A percentile compares a stretch with the other conserved stretches of the same genome.
These are phyloP conservation scores for Gouania willdenowi DNA, from an alignment of 2,797 vertebrate species.

Conservation along the genomic window DNA sequence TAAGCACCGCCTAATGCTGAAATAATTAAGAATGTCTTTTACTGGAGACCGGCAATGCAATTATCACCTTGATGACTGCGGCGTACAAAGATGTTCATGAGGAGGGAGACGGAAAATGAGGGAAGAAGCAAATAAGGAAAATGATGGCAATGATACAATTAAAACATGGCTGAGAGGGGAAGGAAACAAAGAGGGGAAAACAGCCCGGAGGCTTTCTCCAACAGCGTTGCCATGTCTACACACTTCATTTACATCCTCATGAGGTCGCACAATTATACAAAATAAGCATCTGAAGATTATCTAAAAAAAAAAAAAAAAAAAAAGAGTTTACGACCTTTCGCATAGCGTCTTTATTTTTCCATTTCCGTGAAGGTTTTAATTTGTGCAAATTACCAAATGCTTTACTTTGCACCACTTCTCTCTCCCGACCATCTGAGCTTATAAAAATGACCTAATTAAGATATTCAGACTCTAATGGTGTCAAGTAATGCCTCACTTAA, in stretches of 20 bases:
- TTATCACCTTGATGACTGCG: constrained; percentile 71
- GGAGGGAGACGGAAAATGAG: constrained; percentile 39
- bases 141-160: constrained; percentile 62
- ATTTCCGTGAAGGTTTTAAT: no score
- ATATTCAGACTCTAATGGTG: no score
- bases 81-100: constrained; percentile 64
- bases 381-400: background rate
- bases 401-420: background rate
- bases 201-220: constrained; percentile 59
- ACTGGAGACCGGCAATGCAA: constrained; percentile 68
- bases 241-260: constrained; percentile 65
- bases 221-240: constrained; percentile 62
- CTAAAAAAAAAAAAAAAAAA: no score
- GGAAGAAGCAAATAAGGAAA: constrained; percentile 60
- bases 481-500: constrained; percentile 14
- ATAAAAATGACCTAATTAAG: no score
- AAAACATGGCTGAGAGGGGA: constrained; percentile 57
- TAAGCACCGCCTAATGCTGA: constrained; percentile 69
- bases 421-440: no score
- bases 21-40: constrained; percentile 74
- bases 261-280: constrained; percentile 50
- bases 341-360: no score
- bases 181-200: constrained; percentile 59
- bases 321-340: no score
- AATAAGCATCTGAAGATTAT: constrained; percentile 37